phyloP scores from a whole-genome alignment of 1,140 invertebrate species.

The Neodiprion fabricii region DNA sequence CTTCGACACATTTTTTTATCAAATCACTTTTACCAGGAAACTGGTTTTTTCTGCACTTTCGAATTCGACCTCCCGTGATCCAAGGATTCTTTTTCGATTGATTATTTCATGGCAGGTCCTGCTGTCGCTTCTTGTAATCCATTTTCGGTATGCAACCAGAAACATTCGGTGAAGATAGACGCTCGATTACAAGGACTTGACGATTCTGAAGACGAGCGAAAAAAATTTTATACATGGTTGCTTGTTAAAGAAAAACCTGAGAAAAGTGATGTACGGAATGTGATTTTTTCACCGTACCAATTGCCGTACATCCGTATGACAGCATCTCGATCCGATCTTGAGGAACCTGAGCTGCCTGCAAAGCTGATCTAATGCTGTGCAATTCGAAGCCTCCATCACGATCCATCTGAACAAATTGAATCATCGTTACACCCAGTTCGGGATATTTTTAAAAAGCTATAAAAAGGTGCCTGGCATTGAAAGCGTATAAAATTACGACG shows the following conservation, averaged over 20 bases:
- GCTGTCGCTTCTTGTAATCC: background rate
- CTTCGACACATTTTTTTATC: no score
- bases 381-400: constrained; percentile 28
- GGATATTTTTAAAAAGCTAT: background rate
- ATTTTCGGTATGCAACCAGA: constrained; percentile 23
- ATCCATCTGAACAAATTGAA: constrained; percentile 25
- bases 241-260: constrained; percentile 3
- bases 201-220: constrained; percentile 17
- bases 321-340: constrained; percentile 17
- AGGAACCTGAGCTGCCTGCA: constrained; percentile 19
- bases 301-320: constrained; percentile 24
- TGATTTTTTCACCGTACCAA: constrained; percentile 19
- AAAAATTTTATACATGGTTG: constrained; percentile 8
- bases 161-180: constrained; percentile 28
- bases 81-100: background rate
- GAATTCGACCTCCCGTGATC: no score
- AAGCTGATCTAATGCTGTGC: constrained; percentile 25
- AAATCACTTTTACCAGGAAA: no score
- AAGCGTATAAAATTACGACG: background rate
- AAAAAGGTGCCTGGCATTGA: background rate
- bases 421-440: background rate
- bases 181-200: constrained; percentile 28
- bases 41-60: no score
- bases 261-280: background rate
- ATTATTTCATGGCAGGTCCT: background rate